Evolutionary conservation across 1,140 invertebrate species (phyloP).

Genomic region (Cryptotermes secundus): DNA sequence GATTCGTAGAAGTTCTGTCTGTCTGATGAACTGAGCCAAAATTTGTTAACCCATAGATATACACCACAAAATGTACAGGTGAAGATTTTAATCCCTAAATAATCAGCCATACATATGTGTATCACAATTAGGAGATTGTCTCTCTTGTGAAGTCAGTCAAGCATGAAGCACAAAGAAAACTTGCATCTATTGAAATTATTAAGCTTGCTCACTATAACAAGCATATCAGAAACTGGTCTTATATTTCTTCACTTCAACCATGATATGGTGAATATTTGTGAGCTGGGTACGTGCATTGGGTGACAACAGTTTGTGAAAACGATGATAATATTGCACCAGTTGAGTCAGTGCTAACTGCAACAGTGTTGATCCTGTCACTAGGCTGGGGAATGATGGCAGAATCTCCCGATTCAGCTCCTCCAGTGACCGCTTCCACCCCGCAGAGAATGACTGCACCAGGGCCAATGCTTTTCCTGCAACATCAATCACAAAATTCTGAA

Average conservation of each 20-base stretch:
- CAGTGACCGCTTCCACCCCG: conserved; percentile 91
- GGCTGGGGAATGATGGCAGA: conserved; percentile 91
- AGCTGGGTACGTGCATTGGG: conserved; percentile 86
- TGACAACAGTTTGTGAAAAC: conserved; percentile 94
- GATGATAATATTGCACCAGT: conserved; percentile 96
- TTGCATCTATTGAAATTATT: too few species aligned
- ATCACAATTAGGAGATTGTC: too few species aligned
- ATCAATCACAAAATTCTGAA: neutral
- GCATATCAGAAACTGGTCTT: conserved; percentile 64
- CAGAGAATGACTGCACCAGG: conserved; percentile 86
- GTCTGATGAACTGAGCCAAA: too few species aligned
- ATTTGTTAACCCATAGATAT: too few species aligned
- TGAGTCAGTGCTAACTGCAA: conserved; percentile 93
- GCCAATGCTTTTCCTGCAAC: conserved; percentile 46
- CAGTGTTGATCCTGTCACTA: conserved; percentile 91
- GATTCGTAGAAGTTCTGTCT: too few species aligned
- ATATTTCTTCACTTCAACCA: conserved; percentile 99
- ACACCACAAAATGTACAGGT: too few species aligned
- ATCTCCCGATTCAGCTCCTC: conserved; percentile 95
- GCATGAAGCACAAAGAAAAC: too few species aligned
- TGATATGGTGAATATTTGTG: conserved; percentile 97
- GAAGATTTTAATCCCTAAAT: too few species aligned
- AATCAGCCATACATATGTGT: too few species aligned
- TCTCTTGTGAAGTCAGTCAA: too few species aligned
- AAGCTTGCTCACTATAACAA: too few species aligned